Base-by-base conservation (phyloP, 2,113 vertebrate species). In the Caranx ignobilis region DNA sequence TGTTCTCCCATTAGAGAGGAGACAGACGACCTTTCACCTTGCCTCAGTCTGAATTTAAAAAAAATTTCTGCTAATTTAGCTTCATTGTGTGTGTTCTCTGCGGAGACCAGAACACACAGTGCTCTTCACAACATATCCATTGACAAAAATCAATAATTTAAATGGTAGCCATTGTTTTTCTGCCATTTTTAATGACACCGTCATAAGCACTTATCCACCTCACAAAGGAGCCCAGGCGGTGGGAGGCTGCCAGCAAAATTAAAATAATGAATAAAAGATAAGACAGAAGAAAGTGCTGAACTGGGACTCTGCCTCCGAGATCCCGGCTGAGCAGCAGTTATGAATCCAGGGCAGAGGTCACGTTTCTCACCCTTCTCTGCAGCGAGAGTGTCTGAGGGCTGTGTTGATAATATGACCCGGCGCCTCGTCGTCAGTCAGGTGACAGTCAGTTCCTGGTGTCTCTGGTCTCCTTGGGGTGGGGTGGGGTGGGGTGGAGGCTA, bases 261-360 rank as follows among this genome's bases (percentile, higher is more conserved):
- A 91, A 84, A 79, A 86, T 62, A 65, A 91, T 93, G 86, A 93
- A 94, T 92, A 94, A 93, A 93, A 92, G 82, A 94, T 94, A 74
- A 88, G 89, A 52, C 1, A n/a, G 50, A 64, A 75, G 71, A 87
- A 87, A 89, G 63, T 86, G 83, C 84, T 81, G 84, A 88, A 85
- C 74, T 81, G 71, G 74, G 77, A 85, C 61, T 82, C 64, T 10
- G 37, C 35, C 18, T 71, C 26, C 26, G 66, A 52, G 76, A 79
- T 69, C 77, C 61, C 60, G 45, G 66, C 70, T 71, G 73, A 84
- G 85, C 65, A 31, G 47, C 75, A 45, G 73, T 78, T 82, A 83
- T 87, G 82, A 86, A 85, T 82, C 69, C 64, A 37, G 70, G 69
- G 68, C 75, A 83, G 62, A 82, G 86, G 82, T 57, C 83, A 82